Conservation (phyloP, 1,140 invertebrate genomes). For the Leptinotarsa undecemlineata region DNA sequence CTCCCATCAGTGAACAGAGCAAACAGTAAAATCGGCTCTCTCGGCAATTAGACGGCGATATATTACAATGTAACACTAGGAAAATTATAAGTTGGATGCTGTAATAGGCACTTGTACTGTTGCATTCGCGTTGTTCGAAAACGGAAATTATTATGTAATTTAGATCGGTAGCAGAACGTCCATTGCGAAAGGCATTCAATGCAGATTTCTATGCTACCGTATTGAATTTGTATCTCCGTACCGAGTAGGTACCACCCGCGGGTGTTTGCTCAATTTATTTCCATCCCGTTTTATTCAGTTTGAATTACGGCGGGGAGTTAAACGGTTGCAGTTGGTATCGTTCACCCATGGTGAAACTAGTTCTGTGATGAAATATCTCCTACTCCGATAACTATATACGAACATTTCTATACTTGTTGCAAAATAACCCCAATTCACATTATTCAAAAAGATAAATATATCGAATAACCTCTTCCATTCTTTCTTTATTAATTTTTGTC, state of each 20-base stretch:
- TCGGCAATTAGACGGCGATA: slow-evolving; percentile 18
- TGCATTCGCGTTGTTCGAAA: slow-evolving; percentile 26
- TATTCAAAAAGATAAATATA: too few species aligned
- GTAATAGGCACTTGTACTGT: slow-evolving; percentile 19
- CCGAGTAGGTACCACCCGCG: slow-evolving; percentile 14
- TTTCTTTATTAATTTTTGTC: too few species aligned
- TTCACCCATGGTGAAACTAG: neutral
- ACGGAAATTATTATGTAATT: slow-evolving; percentile 32
- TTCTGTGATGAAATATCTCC: too few species aligned
- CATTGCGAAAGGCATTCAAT: slow-evolving; percentile 27
- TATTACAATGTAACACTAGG: slow-evolving; percentile 20
- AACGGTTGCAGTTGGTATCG: neutral
- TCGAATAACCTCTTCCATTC: too few species aligned
- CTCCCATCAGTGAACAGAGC: slow-evolving; percentile 23
- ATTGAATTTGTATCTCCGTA: slow-evolving; percentile 22
- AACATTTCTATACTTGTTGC: too few species aligned
- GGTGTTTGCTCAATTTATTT: slow-evolving; percentile 16
- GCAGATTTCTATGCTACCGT: slow-evolving; percentile 30
- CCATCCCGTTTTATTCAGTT: neutral
- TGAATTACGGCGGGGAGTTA: neutral
- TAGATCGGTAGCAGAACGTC: slow-evolving; percentile 28
- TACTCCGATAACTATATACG: too few species aligned
- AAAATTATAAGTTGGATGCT: slow-evolving; percentile 21
- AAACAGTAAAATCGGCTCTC: slow-evolving; percentile 20
- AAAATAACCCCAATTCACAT: too few species aligned